Conservation (phyloP, 2,797 vertebrate species). For the Myripristis jacobus region DNA sequence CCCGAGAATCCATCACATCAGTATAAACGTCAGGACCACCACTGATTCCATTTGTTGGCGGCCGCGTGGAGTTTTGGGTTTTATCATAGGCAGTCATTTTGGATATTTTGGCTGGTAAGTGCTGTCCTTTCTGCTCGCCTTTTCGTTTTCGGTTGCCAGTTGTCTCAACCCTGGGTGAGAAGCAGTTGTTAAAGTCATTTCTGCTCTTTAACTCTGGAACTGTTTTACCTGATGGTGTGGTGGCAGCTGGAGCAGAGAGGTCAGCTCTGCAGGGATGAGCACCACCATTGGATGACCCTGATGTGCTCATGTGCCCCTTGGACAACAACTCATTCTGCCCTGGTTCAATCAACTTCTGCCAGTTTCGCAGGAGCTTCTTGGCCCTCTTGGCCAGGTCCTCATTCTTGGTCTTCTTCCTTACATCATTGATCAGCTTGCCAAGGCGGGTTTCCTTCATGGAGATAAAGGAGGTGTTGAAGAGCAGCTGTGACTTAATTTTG, state of each 20-base stretch:
- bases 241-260: slow-evolving; percentile 67
- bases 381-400: slow-evolving; percentile 94
- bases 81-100: slow-evolving; percentile 82
- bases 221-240: slow-evolving; percentile 72
- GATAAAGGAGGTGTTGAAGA: slow-evolving; percentile 27
- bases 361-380: slow-evolving; percentile 92
- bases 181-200: slow-evolving; percentile 89
- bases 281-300: slow-evolving; percentile 84
- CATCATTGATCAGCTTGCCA: slow-evolving; percentile 95
- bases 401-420: slow-evolving; percentile 94
- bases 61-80: slow-evolving; percentile 84
- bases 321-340: slow-evolving; percentile 83
- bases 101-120: slow-evolving; percentile 82
- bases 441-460: slow-evolving; percentile 91
- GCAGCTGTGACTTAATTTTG: not conserved
- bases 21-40: slow-evolving; percentile 84
- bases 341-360: slow-evolving; percentile 94
- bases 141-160: slow-evolving; percentile 84
- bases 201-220: slow-evolving; percentile 87
- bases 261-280: slow-evolving; percentile 83
- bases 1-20: slow-evolving; percentile 74
- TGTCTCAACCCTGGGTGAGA: slow-evolving; percentile 83
- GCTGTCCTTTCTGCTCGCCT: slow-evolving; percentile 82
- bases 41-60: slow-evolving; percentile 85
- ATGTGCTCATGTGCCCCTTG: slow-evolving; percentile 80